Base-by-base conservation (phyloP, 1,140 invertebrate genomes). In the Reticulitermes speratus region DNA sequence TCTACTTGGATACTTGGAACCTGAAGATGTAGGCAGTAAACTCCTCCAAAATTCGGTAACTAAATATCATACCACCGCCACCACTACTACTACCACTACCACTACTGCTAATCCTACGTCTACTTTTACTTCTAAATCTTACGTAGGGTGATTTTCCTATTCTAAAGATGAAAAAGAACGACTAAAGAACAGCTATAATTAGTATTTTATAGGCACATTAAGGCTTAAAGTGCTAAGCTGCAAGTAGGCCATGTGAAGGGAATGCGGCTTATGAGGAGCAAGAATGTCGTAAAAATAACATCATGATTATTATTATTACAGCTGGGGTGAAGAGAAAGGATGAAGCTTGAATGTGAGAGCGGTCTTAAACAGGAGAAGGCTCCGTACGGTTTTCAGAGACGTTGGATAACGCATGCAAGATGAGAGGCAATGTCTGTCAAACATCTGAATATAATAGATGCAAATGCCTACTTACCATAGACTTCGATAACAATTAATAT, bases 131-230 rank as follows among this genome's bases (percentile, higher is more conserved):
- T 75, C n/a, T 30, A 14, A 30, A 75, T 75, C 65, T 75, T 25
- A 75, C 65, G 65, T 75, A 25, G 65, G 65, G 25, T 30, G 65
- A 30, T 75, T 30, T 75, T 75, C 65, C n/a, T 75, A 75, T 25
- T 75, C 25, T 30, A 25, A 75, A 30, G 65, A 75, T 75, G 25
- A 75, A 75, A 14, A 75, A 65, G n/a, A 30, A 75, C 30, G 25
- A 75, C 25, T 75, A 75, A 75, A 75, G 16, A 65, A 75, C n/a
- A 30, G 38, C 38, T 75, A 75, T 75, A 75, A 75, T 75, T 75
- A 75, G 65, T 30, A 75, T 75, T 75, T 75, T 75, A 75, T 75
- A 75, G n/a, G 65, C 65, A 30, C 65, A 75, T 75, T 75, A 75
- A 75, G 65, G 25, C 65, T 30, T 16, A 30, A 25, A 30, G 65